Evolutionary conservation across 2,113 vertebrate genomes (phyloP).

Genomic region (Garra rufa): DNA sequence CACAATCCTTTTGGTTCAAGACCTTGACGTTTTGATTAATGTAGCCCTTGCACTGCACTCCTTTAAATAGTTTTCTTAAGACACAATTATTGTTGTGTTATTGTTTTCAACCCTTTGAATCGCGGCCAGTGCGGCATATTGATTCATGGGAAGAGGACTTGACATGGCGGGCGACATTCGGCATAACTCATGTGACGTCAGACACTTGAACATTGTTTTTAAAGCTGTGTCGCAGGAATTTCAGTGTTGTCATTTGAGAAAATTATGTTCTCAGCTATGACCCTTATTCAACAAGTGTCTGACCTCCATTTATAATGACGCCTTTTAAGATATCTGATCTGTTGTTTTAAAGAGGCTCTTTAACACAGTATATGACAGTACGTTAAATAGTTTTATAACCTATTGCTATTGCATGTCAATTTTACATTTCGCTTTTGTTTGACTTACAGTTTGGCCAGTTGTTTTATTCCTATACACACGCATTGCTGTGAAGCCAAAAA

Average conservation of each 20-base stretch:
- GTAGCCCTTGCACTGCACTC: slow-evolving; percentile 41
- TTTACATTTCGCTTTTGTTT: slow-evolving; percentile 5
- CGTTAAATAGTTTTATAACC: no score
- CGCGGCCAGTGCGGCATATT: slow-evolving; percentile 45
- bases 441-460: background rate
- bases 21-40: slow-evolving; percentile 63
- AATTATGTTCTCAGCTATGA: slow-evolving; percentile 28
- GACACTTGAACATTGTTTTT: slow-evolving; percentile 42
- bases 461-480: background rate
- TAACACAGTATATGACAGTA: background rate
- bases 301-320: slow-evolving; percentile 5
- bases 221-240: slow-evolving; percentile 15
- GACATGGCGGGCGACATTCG: slow-evolving; percentile 50
- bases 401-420: background rate
- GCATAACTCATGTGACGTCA: slow-evolving; percentile 64
- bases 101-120: slow-evolving; percentile 63
- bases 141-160: slow-evolving; percentile 69
- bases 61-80: slow-evolving; percentile 62
- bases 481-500: slow-evolving; percentile 26
- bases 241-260: slow-evolving; percentile 27
- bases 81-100: slow-evolving; percentile 63
- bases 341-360: background rate
- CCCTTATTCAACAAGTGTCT: slow-evolving; percentile 5
- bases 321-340: background rate
- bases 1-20: slow-evolving; percentile 42